phyloP scores from a whole-genome alignment of 2,113 vertebrate genomes.

The Colius striatus region DNA sequence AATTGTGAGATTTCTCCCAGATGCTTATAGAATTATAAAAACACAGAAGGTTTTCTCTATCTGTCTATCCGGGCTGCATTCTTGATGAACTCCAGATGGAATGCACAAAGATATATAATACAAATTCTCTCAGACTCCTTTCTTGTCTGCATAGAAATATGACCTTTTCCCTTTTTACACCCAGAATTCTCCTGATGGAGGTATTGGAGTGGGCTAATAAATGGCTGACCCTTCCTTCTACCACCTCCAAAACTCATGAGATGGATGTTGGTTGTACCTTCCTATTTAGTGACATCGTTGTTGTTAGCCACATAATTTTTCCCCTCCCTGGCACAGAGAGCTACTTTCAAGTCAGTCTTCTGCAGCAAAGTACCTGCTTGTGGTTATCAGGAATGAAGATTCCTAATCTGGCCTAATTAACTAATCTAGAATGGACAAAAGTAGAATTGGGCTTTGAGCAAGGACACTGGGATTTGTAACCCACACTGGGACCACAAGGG shows the following conservation, averaged over 20 bases:
- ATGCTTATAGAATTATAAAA: background rate
- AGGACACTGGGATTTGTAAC: background rate
- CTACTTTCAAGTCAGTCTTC: background rate
- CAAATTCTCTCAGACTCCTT: background rate
- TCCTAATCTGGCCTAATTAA: background rate
- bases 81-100: background rate
- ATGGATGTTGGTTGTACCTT: background rate
- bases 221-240: background rate
- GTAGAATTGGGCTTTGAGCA: background rate
- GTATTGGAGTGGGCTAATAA: background rate
- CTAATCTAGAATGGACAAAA: background rate
- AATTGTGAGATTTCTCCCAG: too few relatives aligned
- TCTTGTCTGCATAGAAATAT: background rate
- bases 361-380: background rate
- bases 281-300: background rate
- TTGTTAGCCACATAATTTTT: background rate
- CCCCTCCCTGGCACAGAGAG: background rate
- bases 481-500: background rate
- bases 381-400: background rate
- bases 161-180: background rate
- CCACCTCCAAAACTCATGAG: background rate
- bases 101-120: background rate
- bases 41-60: background rate
- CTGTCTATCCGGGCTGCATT: background rate
- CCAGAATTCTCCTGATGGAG: background rate